phyloP scores from a whole-genome alignment of 1,140 invertebrate genomes.

The Bombus waltoni region DNA sequence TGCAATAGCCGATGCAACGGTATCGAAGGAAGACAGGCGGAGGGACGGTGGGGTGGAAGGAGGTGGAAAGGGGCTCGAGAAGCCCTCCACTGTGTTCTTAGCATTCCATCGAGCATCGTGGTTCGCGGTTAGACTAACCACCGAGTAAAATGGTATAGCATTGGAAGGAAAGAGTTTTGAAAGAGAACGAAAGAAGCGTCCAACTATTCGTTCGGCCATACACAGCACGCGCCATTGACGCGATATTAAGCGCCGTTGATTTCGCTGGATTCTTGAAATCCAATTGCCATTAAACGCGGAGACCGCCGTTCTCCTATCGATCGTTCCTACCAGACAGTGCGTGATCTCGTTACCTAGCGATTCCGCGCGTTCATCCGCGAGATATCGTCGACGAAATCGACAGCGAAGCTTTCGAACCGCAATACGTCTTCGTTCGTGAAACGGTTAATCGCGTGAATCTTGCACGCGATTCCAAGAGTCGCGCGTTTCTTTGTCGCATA shows the following conservation, averaged over 20 bases:
- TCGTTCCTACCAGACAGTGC: background rate
- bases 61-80: constrained; percentile 51
- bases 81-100: constrained; percentile 62
- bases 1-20: constrained; percentile 61
- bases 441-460: background rate
- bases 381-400: background rate
- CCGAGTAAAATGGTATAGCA: constrained; percentile 45
- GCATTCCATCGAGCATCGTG: constrained; percentile 68
- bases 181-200: constrained; percentile 39
- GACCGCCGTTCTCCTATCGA: background rate
- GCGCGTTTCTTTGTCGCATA: background rate
- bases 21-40: constrained; percentile 42
- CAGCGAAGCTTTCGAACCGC: background rate
- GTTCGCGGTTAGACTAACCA: constrained; percentile 58
- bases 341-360: constrained; percentile 30
- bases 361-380: constrained; percentile 1
- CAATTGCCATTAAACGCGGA: constrained; percentile 47
- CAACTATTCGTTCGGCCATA: constrained; percentile 3
- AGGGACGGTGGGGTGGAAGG: background rate
- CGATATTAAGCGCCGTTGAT: constrained; percentile 24
- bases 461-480: background rate
- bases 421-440: background rate
- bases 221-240: constrained; percentile 57
- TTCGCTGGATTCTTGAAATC: constrained; percentile 38
- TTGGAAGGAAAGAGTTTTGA: constrained; percentile 37